Evolutionary conservation across 2,888 invertebrate genomes (phyloP).

Genomic region (Heliconius erato): DNA sequence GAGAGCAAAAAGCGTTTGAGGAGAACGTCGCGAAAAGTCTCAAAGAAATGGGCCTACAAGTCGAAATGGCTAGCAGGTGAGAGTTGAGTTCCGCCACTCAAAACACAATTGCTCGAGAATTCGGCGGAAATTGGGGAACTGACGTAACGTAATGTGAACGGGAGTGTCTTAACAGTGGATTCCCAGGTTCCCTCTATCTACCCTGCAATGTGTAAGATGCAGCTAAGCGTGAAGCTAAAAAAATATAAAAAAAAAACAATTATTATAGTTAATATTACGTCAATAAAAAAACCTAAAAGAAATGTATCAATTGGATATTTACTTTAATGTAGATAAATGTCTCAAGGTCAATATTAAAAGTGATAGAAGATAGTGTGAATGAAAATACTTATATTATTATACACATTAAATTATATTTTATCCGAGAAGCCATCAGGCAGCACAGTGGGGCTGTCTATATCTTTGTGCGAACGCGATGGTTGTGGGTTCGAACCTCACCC

Average conservation of each 20-base stretch:
- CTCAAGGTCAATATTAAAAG: not conserved
- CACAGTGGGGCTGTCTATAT: no score
- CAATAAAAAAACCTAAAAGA: not conserved
- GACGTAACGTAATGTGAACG: no score
- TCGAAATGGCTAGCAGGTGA: slow-evolving; percentile 92
- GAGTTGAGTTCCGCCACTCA: slow-evolving; percentile 18
- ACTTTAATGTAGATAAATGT: not conserved
- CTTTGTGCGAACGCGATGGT: not conserved
- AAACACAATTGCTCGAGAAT: no score
- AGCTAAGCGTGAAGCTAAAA: no score
- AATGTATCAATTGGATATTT: not conserved
- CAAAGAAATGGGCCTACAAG: slow-evolving; percentile 90
- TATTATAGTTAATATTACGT: not conserved
- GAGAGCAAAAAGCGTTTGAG: slow-evolving; percentile 92
- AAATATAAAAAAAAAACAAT: not conserved
- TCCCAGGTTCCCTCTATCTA: not conserved
- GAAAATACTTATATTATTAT: not conserved
- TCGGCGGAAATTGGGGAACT: no score
- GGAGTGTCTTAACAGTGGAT: no score
- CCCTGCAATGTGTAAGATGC: no score
- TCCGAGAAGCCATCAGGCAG: no score
- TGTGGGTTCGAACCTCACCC: not conserved
- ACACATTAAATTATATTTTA: not conserved
- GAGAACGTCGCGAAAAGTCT: slow-evolving; percentile 87
- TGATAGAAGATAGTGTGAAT: not conserved